Evolutionary conservation across 1,140 invertebrate species (phyloP), one percentile per base, ranked within the genome.

Genomic region (Panagrolaimus sp.): DNA sequence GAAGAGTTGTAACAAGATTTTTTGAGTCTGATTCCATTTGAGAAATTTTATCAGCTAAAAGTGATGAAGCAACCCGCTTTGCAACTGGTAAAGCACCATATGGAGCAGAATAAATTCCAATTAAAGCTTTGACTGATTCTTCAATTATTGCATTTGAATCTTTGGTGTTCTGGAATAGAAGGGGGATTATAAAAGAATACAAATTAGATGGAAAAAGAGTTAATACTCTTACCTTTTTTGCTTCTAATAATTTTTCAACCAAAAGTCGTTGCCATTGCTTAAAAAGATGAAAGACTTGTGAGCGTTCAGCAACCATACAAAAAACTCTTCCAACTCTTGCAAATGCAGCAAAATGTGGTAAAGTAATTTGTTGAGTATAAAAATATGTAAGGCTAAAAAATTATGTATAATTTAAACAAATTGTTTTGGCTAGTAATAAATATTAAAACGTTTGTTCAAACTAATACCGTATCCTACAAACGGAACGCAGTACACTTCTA

Each of bases 361-460:
- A 27, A 9, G 16, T 27, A 31, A 63, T 9, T 13, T 43, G n/a
- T 43, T 43, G 27, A 27, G 62, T 42, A 27, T 63, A 63, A 16
- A 63, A 43, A 63, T 23, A 63, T 5, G 62, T 63, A 11, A 63
- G n/a, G n/a, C n/a, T n/a, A n/a, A n/a, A n/a, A n/a, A n/a, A n/a
- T n/a, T n/a, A n/a, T n/a, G n/a, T n/a, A n/a, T n/a, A n/a, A n/a
- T n/a, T n/a, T n/a, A n/a, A n/a, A n/a, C n/a, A n/a, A n/a, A n/a
- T n/a, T n/a, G n/a, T n/a, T n/a, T n/a, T n/a, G n/a, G n/a, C n/a
- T n/a, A n/a, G n/a, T n/a, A n/a, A n/a, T n/a, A n/a, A n/a, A n/a
- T n/a, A n/a, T n/a, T n/a, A n/a, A n/a, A n/a, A n/a, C n/a, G n/a
- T n/a, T n/a, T n/a, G n/a, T n/a, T n/a, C n/a, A n/a, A n/a, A n/a